Conservation (phyloP, 2,113 vertebrate species). For the Eulacestoma nigropectus region DNA sequence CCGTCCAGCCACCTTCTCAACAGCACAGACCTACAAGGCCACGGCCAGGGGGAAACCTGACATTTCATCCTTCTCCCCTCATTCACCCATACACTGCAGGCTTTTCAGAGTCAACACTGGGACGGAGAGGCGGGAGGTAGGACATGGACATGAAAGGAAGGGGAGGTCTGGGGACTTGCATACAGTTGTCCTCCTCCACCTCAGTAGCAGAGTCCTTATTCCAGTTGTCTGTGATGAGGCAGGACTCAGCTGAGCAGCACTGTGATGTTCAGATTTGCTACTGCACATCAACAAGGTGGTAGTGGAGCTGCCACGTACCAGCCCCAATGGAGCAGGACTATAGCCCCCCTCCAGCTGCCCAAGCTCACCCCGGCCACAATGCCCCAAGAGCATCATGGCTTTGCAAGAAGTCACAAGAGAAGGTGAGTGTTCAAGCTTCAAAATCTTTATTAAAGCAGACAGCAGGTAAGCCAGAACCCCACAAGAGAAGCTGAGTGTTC, state of each 20-base stretch:
- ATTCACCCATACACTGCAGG: fast-evolving
- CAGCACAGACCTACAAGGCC: background rate
- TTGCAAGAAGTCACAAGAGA: background rate
- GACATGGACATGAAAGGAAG: fast-evolving
- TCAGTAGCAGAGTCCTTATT: background rate
- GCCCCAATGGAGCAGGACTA: background rate
- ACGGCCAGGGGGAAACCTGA: fast-evolving
- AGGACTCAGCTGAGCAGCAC: background rate
- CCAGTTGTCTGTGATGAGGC: fast-evolving
- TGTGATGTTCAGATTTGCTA: too few relatives aligned
- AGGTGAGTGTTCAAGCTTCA: background rate
- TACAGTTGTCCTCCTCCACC: background rate
- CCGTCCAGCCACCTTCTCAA: background rate
- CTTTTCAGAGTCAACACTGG: fast-evolving
- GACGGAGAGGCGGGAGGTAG: fast-evolving
- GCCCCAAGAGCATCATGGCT: background rate
- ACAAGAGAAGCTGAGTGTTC: background rate
- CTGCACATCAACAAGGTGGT: background rate
- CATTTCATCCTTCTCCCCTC: background rate
- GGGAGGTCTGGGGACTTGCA: fast-evolving
- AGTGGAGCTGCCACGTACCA: background rate
- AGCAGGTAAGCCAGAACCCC: slow-evolving; percentile 23
- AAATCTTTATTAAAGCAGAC: slow-evolving; percentile 66
- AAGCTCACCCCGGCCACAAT: background rate
- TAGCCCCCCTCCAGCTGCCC: background rate